A percentile compares a stretch with the other conserved stretches of the same genome.
Conservation (phyloP, 2,113 vertebrate genomes). For the Mystacornis crossleyi region DNA sequence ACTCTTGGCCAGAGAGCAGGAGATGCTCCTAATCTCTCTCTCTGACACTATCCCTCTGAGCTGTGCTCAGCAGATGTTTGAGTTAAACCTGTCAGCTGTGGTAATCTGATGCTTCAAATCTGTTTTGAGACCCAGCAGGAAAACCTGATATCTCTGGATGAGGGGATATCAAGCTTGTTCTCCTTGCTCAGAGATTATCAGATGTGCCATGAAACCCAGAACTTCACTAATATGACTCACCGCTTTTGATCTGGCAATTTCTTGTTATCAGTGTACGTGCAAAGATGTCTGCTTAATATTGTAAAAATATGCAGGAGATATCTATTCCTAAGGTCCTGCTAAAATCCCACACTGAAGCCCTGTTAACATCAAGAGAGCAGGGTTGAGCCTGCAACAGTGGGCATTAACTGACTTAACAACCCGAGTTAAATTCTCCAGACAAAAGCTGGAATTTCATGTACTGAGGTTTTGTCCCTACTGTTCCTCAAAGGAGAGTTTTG, state of each 20-base stretch:
- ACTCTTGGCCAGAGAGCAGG: neutral
- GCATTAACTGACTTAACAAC: neutral
- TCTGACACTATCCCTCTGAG: neutral
- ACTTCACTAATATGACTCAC: neutral
- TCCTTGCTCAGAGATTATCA: neutral
- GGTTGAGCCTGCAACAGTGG: neutral
- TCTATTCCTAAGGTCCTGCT: neutral
- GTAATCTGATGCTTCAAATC: slow-evolving; percentile 2
- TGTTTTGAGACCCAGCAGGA: neutral
- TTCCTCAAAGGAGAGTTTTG: neutral
- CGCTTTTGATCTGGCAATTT: neutral
- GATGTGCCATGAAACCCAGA: neutral
- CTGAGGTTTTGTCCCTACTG: neutral
- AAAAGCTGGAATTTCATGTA: neutral
- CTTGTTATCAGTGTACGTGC: neutral
- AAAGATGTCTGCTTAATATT: neutral
- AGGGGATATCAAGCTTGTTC: neutral
- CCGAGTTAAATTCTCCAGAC: neutral
- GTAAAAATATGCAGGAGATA: neutral
- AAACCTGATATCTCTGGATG: neutral
- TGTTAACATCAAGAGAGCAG: neutral
- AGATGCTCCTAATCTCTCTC: neutral
- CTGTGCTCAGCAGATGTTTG: slow-evolving; percentile 10
- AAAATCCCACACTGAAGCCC: neutral
- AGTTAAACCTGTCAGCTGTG: slow-evolving; percentile 35